These are phyloP conservation scores for Poeciliopsis paucimaculata DNA, from an alignment of 2,797 vertebrate species.

Conservation along the genomic window DNA sequence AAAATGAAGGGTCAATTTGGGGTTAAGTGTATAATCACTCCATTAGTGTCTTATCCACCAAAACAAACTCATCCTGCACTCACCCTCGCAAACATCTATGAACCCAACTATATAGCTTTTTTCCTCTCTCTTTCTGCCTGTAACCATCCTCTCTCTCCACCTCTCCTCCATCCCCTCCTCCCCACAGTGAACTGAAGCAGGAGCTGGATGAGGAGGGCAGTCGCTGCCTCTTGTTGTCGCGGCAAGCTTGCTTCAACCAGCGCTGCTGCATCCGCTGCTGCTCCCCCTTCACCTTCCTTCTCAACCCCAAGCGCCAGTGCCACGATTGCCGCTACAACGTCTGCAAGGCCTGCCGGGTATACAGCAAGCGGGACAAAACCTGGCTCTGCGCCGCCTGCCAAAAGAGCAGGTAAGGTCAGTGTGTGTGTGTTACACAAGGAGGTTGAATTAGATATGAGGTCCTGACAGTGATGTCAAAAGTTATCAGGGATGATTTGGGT, in stretches of 20 bases:
- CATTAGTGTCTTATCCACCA: constrained; percentile 27
- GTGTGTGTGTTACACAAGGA: constrained; percentile 2
- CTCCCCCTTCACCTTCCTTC: constrained; percentile 90
- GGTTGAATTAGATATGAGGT: constrained; percentile 33
- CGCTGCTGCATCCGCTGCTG: constrained; percentile 96
- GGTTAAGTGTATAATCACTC: constrained; percentile 25
- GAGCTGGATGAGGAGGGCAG: constrained; percentile 91
- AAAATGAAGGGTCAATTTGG: constrained; percentile 1
- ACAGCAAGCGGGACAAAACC: constrained; percentile 84
- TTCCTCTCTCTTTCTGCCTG: not conserved
- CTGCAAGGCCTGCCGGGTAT: constrained; percentile 91
- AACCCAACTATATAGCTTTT: not conserved
- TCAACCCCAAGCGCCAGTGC: constrained; percentile 89
- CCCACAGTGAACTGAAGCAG: constrained; percentile 90
- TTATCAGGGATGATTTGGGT: constrained; percentile 40
- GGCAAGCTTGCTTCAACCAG: constrained; percentile 90
- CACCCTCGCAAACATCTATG: not conserved
- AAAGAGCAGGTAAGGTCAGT: constrained; percentile 86
- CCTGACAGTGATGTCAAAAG: constrained; percentile 34
- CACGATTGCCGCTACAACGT: constrained; percentile 89
- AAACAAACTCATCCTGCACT: constrained; percentile 11
- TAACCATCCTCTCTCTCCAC: constrained; percentile 18
- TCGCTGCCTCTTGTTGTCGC: constrained; percentile 90
- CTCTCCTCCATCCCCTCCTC: constrained; percentile 20
- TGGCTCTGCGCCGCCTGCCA: constrained; percentile 93